A percentile compares a stretch with the other conserved stretches of the same genome.
phyloP scores from a whole-genome alignment of 1,140 invertebrate species.

The Caenorhabditis inopinata region DNA sequence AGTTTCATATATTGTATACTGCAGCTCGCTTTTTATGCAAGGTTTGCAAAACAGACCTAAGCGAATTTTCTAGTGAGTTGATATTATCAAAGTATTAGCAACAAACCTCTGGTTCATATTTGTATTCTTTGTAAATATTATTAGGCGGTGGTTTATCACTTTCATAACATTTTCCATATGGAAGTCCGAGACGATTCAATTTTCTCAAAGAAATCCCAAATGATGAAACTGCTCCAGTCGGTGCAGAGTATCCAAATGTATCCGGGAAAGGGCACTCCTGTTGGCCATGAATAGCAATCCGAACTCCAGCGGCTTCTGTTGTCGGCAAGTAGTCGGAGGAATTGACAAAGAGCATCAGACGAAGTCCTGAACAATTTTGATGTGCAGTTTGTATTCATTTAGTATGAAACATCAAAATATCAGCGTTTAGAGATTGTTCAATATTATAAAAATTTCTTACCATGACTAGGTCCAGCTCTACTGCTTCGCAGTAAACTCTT shows the following conservation, averaged over 20 bases:
- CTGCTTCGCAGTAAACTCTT: conserved; percentile 44
- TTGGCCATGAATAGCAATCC: conserved; percentile 59
- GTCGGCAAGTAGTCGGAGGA: conserved; percentile 61
- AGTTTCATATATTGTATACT: too few relatives aligned
- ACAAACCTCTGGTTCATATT: conserved; percentile 63
- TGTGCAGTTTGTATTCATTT: not conserved
- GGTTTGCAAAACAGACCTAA: too few relatives aligned
- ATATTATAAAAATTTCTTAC: too few relatives aligned
- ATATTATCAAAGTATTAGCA: not conserved
- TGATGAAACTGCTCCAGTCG: conserved; percentile 55
- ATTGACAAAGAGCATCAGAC: conserved; percentile 61
- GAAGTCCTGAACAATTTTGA: conserved; percentile 54
- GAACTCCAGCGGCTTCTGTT: conserved; percentile 60
- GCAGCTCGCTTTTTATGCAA: too few relatives aligned
- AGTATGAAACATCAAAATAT: not conserved
- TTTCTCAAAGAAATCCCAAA: conserved; percentile 61
- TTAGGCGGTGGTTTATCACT: conserved; percentile 42
- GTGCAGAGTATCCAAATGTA: conserved; percentile 54
- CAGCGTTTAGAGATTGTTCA: too few relatives aligned
- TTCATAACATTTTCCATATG: conserved; percentile 54
- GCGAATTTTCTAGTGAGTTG: too few relatives aligned
- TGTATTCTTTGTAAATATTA: conserved; percentile 61
- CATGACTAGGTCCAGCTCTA: conserved; percentile 61
- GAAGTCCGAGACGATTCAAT: conserved; percentile 55
- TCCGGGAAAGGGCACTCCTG: conserved; percentile 46